phyloP scores from a whole-genome alignment of 92 coral and sea anemone species.

The Epizoanthus illoricatus region DNA sequence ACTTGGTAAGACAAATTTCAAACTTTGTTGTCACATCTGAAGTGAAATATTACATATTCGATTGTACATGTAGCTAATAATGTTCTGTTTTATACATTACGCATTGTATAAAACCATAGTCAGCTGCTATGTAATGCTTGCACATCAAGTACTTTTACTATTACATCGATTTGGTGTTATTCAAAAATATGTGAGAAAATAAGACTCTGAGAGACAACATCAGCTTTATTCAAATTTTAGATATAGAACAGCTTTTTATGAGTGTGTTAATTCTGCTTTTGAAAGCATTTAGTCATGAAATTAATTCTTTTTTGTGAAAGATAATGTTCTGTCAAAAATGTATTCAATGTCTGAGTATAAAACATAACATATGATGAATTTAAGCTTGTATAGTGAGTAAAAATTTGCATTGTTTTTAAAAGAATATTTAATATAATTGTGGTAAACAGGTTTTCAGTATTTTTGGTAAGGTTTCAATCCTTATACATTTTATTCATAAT shows the following conservation, averaged over 20 bases:
- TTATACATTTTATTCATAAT: neutral
- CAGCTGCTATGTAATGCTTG: no score
- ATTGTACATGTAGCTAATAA: no score
- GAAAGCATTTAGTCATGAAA: neutral
- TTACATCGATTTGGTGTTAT: no score
- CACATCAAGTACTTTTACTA: no score
- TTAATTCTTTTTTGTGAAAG: neutral
- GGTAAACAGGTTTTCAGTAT: neutral
- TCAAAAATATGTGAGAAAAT: neutral
- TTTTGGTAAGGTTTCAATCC: constrained; percentile 8
- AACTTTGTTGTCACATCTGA: neutral
- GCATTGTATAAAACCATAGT: no score
- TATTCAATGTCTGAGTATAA: neutral
- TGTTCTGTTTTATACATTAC: no score
- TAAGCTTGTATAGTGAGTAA: neutral
- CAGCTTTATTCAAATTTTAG: neutral
- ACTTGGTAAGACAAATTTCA: constrained; percentile 13
- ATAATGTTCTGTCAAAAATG: constrained; percentile 5
- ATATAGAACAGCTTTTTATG: neutral
- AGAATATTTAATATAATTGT: neutral
- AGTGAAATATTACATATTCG: no score
- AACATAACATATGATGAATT: neutral
- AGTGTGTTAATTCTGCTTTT: neutral
- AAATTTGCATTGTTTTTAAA: constrained; percentile 12
- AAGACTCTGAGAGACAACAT: neutral